Evolutionary conservation across 2,113 vertebrate genomes (phyloP).

Genomic region (Alethe castanea): DNA sequence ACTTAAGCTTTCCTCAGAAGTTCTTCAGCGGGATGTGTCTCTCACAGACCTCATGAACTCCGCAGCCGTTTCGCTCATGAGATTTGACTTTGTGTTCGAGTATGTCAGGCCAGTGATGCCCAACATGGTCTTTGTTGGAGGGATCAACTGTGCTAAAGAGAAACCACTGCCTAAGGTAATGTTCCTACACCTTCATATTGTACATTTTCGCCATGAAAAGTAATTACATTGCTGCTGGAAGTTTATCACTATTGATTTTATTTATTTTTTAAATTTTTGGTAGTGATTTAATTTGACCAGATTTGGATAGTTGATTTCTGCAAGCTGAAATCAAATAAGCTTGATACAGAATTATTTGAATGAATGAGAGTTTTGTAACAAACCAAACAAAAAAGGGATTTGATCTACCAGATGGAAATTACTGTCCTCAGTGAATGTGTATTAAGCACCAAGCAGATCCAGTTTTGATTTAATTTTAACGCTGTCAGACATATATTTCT

Average conservation of each 20-base stretch:
- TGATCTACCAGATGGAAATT: not conserved
- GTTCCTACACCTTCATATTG: no score
- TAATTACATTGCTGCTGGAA: no score
- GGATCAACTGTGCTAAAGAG: constrained; percentile 52
- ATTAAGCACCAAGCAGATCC: not conserved
- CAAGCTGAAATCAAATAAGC: not conserved
- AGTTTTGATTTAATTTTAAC: not conserved
- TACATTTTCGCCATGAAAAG: no score
- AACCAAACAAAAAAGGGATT: not conserved
- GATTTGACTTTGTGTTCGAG: constrained; percentile 53
- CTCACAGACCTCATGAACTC: no score
- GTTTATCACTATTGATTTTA: no score
- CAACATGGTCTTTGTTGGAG: constrained; percentile 76
- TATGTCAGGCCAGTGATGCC: constrained; percentile 69
- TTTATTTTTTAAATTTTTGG: no score
- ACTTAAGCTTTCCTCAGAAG: no score
- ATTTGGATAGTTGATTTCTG: not conserved
- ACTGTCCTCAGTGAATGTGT: not conserved
- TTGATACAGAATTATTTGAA: not conserved
- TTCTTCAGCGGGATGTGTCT: no score
- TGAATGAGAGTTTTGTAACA: not conserved
- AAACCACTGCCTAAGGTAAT: not conserved
- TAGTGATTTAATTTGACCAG: not conserved
- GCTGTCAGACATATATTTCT: not conserved
- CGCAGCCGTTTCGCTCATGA: no score